phyloP scores from a whole-genome alignment of 2,113 vertebrate genomes.

The Phycodurus eques region DNA sequence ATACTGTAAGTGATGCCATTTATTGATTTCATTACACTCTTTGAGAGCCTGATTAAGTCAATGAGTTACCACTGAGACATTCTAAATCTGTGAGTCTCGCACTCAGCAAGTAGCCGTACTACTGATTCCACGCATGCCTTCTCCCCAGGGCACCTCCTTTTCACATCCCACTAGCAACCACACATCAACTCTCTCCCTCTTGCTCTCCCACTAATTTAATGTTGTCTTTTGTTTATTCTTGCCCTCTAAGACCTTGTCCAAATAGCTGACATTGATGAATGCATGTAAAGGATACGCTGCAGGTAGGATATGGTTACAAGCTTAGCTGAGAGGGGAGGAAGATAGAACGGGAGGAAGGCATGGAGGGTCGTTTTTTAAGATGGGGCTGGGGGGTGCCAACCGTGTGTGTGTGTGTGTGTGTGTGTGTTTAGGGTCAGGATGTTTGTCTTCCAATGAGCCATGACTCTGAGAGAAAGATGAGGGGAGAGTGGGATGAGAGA shows the following conservation, averaged over 20 bases:
- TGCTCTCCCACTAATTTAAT: conserved; percentile 54
- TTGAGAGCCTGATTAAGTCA: conserved; percentile 2
- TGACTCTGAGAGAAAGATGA: conserved; percentile 75
- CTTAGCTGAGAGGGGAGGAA: conserved; percentile 64
- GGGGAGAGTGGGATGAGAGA: conserved; percentile 65
- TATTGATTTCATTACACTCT: not conserved
- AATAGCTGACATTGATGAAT: conserved; percentile 83
- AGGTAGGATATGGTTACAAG: conserved; percentile 82
- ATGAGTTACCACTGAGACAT: conserved; percentile 8
- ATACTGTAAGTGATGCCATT: not conserved
- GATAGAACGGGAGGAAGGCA: conserved; percentile 47
- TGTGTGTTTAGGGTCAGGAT: conserved; percentile 70
- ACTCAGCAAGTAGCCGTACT: conserved; percentile 52
- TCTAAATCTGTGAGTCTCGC: conserved; percentile 43
- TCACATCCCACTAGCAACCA: conserved; percentile 37
- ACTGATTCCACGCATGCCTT: conserved; percentile 63
- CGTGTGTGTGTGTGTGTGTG: conserved; percentile 18
- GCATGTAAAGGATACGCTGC: conserved; percentile 80
- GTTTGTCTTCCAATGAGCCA: conserved; percentile 81
- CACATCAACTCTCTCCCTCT: conserved; percentile 26
- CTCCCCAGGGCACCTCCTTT: conserved; percentile 50
- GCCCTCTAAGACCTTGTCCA: conserved; percentile 66
- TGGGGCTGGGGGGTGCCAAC: conserved; percentile 40
- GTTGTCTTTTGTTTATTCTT: conserved; percentile 60
- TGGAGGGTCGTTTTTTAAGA: conserved; percentile 67